phyloP scores from a whole-genome alignment of 2,888 invertebrate genomes.

The Heteromyza rotundicornis region DNA sequence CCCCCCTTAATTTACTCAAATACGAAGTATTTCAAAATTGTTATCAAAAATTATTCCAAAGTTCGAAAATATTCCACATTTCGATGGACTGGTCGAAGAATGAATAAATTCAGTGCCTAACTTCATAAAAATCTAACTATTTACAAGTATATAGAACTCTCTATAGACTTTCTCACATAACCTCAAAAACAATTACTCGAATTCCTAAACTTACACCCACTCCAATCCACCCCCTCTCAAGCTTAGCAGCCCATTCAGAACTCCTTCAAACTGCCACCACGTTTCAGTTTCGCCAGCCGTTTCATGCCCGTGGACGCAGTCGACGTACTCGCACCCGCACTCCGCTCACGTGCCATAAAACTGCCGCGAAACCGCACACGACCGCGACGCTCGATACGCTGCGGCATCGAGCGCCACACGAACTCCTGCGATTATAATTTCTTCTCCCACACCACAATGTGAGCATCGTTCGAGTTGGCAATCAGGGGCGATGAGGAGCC shows the following conservation, averaged over 20 bases:
- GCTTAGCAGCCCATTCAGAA: constrained; percentile 43
- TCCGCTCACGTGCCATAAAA: constrained; percentile 39
- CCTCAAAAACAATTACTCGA: too few species aligned
- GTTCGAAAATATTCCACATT: too few species aligned
- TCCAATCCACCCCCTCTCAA: too few species aligned
- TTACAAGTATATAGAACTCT: too few species aligned
- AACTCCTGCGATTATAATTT: constrained; percentile 69
- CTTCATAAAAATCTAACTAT: too few species aligned
- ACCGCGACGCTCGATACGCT: constrained; percentile 40
- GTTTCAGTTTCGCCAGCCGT: constrained; percentile 50
- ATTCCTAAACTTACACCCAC: too few species aligned
- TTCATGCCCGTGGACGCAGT: constrained; percentile 36
- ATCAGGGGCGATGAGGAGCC: constrained; percentile 60
- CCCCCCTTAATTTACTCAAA: too few species aligned
- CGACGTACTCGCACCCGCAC: background rate
- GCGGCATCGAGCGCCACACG: constrained; percentile 41
- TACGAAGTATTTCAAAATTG: too few species aligned
- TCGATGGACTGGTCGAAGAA: too few species aligned
- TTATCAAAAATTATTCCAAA: too few species aligned
- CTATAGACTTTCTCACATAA: too few species aligned
- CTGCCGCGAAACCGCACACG: constrained; percentile 52
- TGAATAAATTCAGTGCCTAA: too few species aligned
- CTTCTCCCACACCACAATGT: constrained; percentile 90
- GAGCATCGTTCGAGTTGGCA: constrained; percentile 83
- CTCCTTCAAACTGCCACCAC: constrained; percentile 53